Evolutionary conservation across 2,797 vertebrate species (phyloP).

Genomic region (Serranus cabrilla): DNA sequence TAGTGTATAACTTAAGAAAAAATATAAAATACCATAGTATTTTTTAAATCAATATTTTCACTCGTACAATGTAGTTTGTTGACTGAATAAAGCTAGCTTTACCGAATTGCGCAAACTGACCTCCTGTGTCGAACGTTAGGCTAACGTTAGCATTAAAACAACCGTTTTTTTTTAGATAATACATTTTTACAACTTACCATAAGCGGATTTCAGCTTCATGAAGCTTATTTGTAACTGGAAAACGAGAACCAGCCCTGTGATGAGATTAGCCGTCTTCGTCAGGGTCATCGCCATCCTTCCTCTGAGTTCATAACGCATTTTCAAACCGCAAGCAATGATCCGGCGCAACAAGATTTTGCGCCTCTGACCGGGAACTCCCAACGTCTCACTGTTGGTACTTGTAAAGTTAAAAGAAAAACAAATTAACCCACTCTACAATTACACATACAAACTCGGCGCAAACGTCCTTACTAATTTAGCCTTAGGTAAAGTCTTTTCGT

Average conservation of each 20-base stretch:
- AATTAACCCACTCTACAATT: background rate
- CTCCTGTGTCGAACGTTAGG: background rate
- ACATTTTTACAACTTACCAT: constrained; percentile 67
- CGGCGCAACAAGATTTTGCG: background rate
- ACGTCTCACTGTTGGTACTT: background rate
- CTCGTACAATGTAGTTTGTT: background rate
- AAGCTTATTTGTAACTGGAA: constrained; percentile 65
- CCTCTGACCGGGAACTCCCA: background rate
- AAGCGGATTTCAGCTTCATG: constrained; percentile 41
- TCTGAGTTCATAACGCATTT: constrained; percentile 15
- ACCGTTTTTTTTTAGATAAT: background rate
- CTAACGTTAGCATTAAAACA: background rate
- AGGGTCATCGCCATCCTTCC: constrained; percentile 49
- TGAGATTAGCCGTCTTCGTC: constrained; percentile 40
- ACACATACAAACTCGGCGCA: too few relatives aligned
- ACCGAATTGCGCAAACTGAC: background rate
- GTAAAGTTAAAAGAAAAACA: background rate
- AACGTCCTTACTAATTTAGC: background rate
- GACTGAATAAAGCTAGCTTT: background rate
- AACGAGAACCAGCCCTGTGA: constrained; percentile 66
- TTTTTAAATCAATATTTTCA: background rate
- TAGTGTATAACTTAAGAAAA: too few relatives aligned
- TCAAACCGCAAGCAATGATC: background rate
- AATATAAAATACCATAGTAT: too few relatives aligned
- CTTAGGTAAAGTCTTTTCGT: background rate